Base-by-base conservation (phyloP, 35 echinoderm and acorn worm genomes). In the Ptychodera flava region DNA sequence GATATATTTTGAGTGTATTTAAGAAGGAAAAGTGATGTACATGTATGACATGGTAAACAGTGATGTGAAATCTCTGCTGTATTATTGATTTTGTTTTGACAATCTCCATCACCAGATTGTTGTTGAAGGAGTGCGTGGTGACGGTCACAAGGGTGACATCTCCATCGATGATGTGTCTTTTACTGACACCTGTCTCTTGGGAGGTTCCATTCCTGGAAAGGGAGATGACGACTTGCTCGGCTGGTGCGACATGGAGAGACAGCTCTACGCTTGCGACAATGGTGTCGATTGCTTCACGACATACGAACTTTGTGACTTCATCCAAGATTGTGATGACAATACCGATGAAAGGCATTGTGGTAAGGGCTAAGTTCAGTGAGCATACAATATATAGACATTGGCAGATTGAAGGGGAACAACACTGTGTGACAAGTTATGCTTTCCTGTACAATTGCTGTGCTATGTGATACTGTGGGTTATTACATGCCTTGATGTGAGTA, bases 261-360 rank as follows among this genome's bases (percentile, higher is more conserved):
- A 64, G 22, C 22, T 64, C 6, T 64, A 64, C 22, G 45, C 45
- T 22, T 64, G 45, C 22, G 22, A 64, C 22, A 22, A 64, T 64
- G 45, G 45, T 22, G 6, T 22, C 6, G 45, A 22, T 64, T 64
- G 88, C 34, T 89, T 82, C 35, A 36, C 34, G 37, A 30, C 33
- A 37, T 83, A 34, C 37, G 33, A n/a, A 32, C 37, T 31, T 28
- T 93, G 92, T 90, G 92, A 93, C 38, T 93, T 93, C 76, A 82
- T 86, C 16, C 77, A 93, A 15, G 92, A 93, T 35, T 93, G 92
- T 76, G 30, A 27, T 77, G 92, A 93, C 28, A 85, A 85, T 16
- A 64, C 92, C 0, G 92, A 93, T 64, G 92, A 93, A 75, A 83
- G 16, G 1, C 22, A 82, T 0, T 93, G 92, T 80, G 92, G 92